Evolutionary conservation across 2,797 vertebrate species (phyloP).

Genomic region (Nyctibius grandis): DNA sequence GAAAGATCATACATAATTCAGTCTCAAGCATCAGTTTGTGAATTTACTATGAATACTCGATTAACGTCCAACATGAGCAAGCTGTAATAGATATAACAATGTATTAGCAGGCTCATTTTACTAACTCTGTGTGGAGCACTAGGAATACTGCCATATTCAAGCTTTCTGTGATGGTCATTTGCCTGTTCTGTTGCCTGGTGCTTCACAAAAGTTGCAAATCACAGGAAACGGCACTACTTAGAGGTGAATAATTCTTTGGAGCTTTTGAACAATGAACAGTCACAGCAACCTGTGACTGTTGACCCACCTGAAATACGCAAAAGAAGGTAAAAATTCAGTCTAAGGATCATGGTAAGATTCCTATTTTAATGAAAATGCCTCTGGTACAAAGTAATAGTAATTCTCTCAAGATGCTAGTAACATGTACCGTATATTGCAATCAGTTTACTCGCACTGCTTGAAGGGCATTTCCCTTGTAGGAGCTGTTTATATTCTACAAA

Average conservation of each 20-base stretch:
- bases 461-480: not conserved
- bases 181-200: not conserved
- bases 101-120: not conserved
- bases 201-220: not conserved
- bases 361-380: not conserved
- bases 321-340: not conserved
- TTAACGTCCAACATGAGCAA: not conserved
- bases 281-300: not conserved
- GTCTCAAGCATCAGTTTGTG: not conserved
- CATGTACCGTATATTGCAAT: not conserved
- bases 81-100: not conserved
- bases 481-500: not conserved
- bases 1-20: slow-evolving; percentile 26
- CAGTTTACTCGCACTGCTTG: not conserved
- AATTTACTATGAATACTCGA: not conserved
- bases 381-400: not conserved
- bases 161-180: not conserved
- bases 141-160: not conserved
- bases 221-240: not conserved
- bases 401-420: slow-evolving; percentile 9
- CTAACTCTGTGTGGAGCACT: not conserved
- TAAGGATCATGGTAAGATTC: not conserved
- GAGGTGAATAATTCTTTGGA: not conserved
- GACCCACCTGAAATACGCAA: not conserved
- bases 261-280: not conserved